A percentile compares a stretch with the other conserved stretches of the same genome.
These are phyloP conservation scores for Enoplosus armatus DNA, from an alignment of 2,797 vertebrate genomes.

Conservation along the genomic window DNA sequence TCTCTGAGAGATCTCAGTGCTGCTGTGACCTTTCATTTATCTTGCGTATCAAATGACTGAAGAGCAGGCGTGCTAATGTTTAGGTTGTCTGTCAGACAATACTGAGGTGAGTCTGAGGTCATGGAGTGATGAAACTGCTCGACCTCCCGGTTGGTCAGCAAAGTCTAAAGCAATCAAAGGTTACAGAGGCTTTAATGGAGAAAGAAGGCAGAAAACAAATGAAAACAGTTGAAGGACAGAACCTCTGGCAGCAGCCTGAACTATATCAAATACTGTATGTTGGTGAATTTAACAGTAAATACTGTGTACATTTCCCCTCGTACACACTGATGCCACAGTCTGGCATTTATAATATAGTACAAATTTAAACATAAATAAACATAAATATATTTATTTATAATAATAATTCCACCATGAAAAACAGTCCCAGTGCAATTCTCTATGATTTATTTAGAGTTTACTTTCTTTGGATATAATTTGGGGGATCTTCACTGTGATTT, in stretches of 20 bases:
- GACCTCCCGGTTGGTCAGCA: conserved; percentile 35
- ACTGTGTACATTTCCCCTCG: not conserved
- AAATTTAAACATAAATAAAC: not conserved
- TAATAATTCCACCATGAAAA: not conserved
- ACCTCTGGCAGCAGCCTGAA: not conserved
- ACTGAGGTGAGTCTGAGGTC: conserved; percentile 54
- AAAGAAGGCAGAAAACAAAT: not conserved
- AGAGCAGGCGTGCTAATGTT: conserved; percentile 19
- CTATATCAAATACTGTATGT: not conserved
- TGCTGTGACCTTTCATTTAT: conserved; percentile 46
- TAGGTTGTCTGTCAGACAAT: conserved; percentile 53
- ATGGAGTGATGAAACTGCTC: conserved; percentile 39
- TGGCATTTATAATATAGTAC: not conserved
- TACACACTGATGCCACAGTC: not conserved
- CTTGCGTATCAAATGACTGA: conserved; percentile 29
- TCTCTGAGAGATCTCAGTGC: conserved; percentile 1
- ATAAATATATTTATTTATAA: not conserved
- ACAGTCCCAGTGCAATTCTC: not conserved
- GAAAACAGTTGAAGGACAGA: not conserved
- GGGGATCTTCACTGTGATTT: not conserved
- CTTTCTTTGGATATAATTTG: not conserved
- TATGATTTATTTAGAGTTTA: not conserved
- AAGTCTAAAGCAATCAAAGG: conserved; percentile 51
- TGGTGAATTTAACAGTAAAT: not conserved
- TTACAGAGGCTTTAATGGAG: conserved; percentile 8